Percentiles rank a stretch among this genome's conserved stretches.
These are phyloP conservation scores for Diarsia brunnea DNA, from an alignment of 2,888 invertebrate species.

Conservation along the genomic window DNA sequence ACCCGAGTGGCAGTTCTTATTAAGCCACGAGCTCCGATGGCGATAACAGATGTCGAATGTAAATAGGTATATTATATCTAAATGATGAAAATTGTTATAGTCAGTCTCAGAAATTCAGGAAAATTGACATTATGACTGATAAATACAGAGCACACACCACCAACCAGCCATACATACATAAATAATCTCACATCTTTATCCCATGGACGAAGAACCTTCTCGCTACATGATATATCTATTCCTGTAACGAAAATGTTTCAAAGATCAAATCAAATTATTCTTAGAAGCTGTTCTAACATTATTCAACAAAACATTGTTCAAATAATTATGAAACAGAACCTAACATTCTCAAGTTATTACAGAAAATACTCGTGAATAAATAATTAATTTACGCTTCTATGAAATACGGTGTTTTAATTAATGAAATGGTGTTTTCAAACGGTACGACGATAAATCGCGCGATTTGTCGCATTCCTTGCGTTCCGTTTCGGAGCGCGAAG, in stretches of 20 bases:
- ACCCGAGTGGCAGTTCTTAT: too few species aligned
- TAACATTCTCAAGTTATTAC: slow-evolving; percentile 32
- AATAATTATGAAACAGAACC: slow-evolving; percentile 33
- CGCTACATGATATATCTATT: neutral
- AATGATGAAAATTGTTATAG: neutral
- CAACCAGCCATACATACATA: too few species aligned
- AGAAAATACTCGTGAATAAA: slow-evolving; percentile 36
- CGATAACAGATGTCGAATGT: neutral
- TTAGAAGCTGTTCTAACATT: neutral
- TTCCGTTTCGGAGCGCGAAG: slow-evolving; percentile 49
- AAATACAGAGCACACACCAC: neutral
- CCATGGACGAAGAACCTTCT: neutral
- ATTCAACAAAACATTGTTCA: neutral
- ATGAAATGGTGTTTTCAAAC: slow-evolving; percentile 46
- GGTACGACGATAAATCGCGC: slow-evolving; percentile 46
- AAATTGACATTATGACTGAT: neutral
- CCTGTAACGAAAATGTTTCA: neutral
- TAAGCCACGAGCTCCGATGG: too few species aligned
- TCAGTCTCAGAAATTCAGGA: neutral
- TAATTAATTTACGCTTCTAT: slow-evolving; percentile 44
- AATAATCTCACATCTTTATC: neutral
- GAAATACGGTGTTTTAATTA: slow-evolving; percentile 48
- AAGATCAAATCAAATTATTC: neutral
- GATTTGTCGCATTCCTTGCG: slow-evolving; percentile 48
- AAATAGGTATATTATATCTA: neutral